Conservation (phyloP, 2,797 vertebrate species). For the Gallirallus australis region DNA sequence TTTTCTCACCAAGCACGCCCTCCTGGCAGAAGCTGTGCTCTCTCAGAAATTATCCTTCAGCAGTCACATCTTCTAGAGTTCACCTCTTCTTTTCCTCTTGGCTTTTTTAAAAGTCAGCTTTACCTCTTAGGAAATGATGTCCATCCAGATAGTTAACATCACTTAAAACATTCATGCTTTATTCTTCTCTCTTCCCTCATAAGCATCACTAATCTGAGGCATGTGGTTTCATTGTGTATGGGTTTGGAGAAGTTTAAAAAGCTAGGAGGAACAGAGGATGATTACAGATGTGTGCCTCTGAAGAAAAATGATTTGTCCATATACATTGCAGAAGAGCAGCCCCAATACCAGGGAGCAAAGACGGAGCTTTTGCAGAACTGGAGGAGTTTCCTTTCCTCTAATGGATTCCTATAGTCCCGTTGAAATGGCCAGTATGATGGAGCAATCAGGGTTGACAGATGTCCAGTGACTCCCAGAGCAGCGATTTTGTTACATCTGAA, state of each 20-base stretch:
- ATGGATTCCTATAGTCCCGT: background rate
- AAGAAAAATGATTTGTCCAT: background rate
- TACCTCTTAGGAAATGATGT: background rate
- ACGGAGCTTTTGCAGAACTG: background rate
- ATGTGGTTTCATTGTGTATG: background rate
- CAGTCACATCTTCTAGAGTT: background rate
- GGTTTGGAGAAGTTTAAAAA: background rate
- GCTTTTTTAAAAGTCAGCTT: background rate
- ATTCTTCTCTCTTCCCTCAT: background rate
- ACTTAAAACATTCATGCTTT: background rate
- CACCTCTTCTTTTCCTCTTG: background rate
- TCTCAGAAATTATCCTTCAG: background rate
- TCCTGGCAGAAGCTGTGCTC: background rate
- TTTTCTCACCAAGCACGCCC: background rate
- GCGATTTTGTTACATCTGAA: slow-evolving; percentile 59
- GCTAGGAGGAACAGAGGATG: background rate
- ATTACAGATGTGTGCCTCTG: background rate
- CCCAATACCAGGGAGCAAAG: fast-evolving
- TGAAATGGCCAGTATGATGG: slow-evolving; percentile 32
- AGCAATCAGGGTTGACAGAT: slow-evolving; percentile 36
- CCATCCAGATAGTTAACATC: background rate
- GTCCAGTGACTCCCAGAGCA: slow-evolving; percentile 36
- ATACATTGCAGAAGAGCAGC: background rate
- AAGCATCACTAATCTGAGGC: background rate
- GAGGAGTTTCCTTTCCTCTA: background rate